Conservation (phyloP, 2,797 vertebrate species). For the Cyclura pinguis region DNA sequence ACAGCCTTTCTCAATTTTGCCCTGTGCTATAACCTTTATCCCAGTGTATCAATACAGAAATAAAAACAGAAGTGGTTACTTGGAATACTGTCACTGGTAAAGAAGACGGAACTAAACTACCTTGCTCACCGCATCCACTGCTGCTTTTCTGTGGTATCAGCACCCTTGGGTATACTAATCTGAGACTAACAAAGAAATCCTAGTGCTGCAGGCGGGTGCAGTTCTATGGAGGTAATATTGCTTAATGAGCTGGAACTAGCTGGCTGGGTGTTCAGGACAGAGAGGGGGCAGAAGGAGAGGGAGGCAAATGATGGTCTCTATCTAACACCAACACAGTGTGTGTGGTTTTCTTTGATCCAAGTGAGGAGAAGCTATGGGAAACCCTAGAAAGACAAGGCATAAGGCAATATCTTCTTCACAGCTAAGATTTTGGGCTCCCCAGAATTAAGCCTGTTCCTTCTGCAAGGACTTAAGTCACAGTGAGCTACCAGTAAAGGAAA, state of each 20-base stretch:
- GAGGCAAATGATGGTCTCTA: neutral
- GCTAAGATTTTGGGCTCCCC: neutral
- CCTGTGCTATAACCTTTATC: neutral
- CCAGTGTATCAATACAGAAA: neutral
- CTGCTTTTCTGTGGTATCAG: accelerated
- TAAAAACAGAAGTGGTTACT: neutral
- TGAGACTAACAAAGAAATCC: neutral
- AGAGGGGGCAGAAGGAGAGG: too few species aligned
- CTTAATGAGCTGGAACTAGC: conserved; percentile 38
- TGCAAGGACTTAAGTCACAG: neutral
- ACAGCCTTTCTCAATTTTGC: neutral
- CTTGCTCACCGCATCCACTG: neutral
- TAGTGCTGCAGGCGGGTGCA: neutral
- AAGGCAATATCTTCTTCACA: neutral
- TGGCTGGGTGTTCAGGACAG: neutral
- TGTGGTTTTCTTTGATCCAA: neutral
- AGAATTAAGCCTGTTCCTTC: neutral
- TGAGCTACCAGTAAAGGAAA: neutral
- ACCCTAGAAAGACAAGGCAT: neutral
- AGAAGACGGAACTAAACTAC: neutral
- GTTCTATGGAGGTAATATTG: neutral
- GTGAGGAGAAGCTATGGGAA: neutral
- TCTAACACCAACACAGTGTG: conserved; percentile 6
- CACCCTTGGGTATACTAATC: neutral
- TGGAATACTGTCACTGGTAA: neutral